Conservation (phyloP, 2,797 vertebrate genomes). For the Gambusia yucatana region DNA sequence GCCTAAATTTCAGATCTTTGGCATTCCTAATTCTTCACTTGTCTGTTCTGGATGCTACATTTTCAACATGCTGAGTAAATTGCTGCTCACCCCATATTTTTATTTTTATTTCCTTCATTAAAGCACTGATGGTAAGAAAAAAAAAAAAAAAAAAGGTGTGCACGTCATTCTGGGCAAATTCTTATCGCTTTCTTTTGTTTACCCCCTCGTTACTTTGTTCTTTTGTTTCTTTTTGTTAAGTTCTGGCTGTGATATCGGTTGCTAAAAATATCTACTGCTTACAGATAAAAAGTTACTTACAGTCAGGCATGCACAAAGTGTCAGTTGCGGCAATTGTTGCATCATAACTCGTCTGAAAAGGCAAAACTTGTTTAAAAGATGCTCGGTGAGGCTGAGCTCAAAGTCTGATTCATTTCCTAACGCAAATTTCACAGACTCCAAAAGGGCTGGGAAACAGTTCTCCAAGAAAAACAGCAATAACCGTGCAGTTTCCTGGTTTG, state of each 20-base stretch:
- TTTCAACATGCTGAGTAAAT: conserved; percentile 5
- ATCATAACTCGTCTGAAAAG: background rate
- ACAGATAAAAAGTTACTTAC: conserved; percentile 4
- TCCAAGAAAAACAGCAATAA: conserved; percentile 11
- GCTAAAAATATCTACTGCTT: background rate
- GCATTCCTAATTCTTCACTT: conserved; percentile 21
- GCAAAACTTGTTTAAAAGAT: background rate
- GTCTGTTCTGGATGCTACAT: conserved; percentile 23
- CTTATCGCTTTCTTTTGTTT: conserved; percentile 8
- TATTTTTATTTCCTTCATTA: background rate
- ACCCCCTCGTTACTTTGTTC: background rate
- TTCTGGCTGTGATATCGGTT: background rate
- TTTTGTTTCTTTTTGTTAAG: background rate
- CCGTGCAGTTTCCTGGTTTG: conserved; percentile 6
- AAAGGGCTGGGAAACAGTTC: background rate
- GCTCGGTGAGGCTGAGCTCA: background rate
- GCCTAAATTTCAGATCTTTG: conserved; percentile 39
- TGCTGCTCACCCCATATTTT: background rate
- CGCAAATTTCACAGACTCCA: background rate
- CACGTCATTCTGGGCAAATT: background rate
- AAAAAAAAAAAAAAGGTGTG: background rate
- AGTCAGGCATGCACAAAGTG: conserved; percentile 8
- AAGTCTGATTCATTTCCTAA: background rate
- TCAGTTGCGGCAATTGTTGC: conserved; percentile 4
- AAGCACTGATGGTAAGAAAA: background rate